These are phyloP conservation scores for Poecilia velifera DNA, from an alignment of 2,797 vertebrate genomes.

Conservation along the genomic window DNA sequence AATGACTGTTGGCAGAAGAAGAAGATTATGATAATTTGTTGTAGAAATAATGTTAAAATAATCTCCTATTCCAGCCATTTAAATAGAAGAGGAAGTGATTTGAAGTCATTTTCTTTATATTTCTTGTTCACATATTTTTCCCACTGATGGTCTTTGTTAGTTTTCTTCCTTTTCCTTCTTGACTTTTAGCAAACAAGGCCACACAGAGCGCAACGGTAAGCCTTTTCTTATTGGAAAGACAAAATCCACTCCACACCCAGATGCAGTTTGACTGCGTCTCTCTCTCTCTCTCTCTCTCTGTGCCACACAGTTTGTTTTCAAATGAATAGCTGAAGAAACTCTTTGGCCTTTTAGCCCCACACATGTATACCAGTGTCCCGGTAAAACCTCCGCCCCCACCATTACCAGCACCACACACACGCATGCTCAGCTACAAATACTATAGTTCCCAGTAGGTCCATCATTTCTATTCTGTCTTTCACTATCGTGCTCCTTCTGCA, in stretches of 20 bases:
- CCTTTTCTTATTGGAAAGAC: conserved; percentile 46
- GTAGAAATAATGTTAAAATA: conserved; percentile 8
- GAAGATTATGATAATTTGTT: background rate
- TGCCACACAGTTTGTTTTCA: conserved; percentile 65
- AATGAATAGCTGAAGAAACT: conserved; percentile 74
- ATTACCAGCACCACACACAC: background rate
- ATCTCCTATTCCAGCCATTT: conserved; percentile 2
- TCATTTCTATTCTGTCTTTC: conserved; percentile 66
- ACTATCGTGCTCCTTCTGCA: conserved; percentile 63
- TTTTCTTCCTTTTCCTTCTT: conserved; percentile 41
- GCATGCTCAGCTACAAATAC: conserved; percentile 33
- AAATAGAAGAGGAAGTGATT: conserved; percentile 9
- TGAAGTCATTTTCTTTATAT: conserved; percentile 32
- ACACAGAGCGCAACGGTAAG: conserved; percentile 67
- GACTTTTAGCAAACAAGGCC: conserved; percentile 66
- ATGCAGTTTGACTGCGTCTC: conserved; percentile 58
- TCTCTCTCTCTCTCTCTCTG: conserved; percentile 45
- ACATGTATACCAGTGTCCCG: conserved; percentile 39
- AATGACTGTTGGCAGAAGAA: background rate
- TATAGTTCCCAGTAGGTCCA: conserved; percentile 69
- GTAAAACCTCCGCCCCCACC: conserved; percentile 22
- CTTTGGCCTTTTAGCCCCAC: conserved; percentile 61
- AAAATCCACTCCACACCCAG: conserved; percentile 68
- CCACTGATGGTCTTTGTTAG: conserved; percentile 37
- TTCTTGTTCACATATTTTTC: conserved; percentile 46